Conservation (phyloP, 2,888 invertebrate species). For the Agriopis leucophaearia region DNA sequence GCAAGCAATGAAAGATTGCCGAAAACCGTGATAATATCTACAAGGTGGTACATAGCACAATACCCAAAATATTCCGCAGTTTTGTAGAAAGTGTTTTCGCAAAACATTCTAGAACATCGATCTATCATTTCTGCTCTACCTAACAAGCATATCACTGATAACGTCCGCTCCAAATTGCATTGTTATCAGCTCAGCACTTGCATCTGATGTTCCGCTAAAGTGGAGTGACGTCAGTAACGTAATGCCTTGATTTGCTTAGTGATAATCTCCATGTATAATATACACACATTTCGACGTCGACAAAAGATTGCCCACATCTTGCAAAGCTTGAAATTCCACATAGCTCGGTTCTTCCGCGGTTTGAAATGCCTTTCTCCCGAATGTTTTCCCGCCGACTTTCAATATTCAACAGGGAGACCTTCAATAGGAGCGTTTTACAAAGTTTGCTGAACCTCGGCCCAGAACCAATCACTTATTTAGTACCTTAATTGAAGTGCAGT, state of each 20-base stretch:
- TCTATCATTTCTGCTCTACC: conserved; percentile 21
- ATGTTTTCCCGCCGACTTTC: no score
- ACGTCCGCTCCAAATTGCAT: conserved; percentile 39
- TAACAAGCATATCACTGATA: conserved; percentile 33
- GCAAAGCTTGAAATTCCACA: no score
- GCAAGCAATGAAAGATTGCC: no score
- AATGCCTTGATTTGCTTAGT: conserved; percentile 14
- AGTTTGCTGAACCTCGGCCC: no score
- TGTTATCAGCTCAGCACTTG: conserved; percentile 36
- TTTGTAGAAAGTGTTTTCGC: not conserved
- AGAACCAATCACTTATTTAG: no score
- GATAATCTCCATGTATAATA: not conserved
- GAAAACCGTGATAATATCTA: no score
- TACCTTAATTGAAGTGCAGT: no score
- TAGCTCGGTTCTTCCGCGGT: no score
- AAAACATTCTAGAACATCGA: conserved; percentile 13
- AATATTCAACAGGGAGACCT: no score
- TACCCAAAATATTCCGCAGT: not conserved
- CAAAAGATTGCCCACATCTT: no score
- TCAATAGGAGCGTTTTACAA: no score
- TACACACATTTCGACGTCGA: not conserved
- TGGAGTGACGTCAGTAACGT: conserved; percentile 15
- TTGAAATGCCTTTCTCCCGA: no score
- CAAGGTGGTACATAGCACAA: not conserved
- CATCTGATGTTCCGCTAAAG: conserved; percentile 28